Evolutionary conservation across 2,797 vertebrate species (phyloP), one percentile per base, ranked within the genome.

Genomic region (Dicrostonyx torquatus): DNA sequence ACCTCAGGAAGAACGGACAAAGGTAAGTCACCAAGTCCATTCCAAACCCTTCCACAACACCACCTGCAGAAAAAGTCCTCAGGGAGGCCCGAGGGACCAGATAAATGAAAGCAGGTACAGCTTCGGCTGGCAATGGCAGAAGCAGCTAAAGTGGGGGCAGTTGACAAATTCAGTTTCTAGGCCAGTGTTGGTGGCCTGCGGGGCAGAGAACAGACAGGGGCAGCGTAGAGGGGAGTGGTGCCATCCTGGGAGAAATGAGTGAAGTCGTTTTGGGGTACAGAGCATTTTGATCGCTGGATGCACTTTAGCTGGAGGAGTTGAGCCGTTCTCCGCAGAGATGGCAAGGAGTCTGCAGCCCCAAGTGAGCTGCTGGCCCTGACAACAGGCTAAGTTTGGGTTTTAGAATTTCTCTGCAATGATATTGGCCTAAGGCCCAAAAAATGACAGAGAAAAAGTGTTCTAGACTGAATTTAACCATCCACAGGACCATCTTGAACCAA

Each of bases 221-320:
- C 29, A 10, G 3, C 0, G 3, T 34, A 9, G 3, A 78, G 20
- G 60, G 55, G 1, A 7, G 0, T 2, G 13, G 2, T 1, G 0
- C 22, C 0, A 3, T 4, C n/a, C 75, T 64, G 5, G n/a, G 58
- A 12, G 14, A 17, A 60, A 24, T 0, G 31, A 17, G 50, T 5
- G 10, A 43, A 2, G 53, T 2, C 0, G 24, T 64, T 72, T 45
- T 10, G 4, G 58, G 14, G 53, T 1, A 0, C 12, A 31, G 29
- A 9, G 12, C 31, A 6, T 18, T 37, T 80, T 26, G 55, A 70
- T 31, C 11, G 0, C 10, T 1, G 11, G 24, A 9, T 37, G 31
- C 29, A 29, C 1, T 2, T 48, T 1, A 60, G 43, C 48, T 29
- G 62, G 37, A 80, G 48, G 29, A 34, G 22, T 43, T 66, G n/a